Evolutionary conservation across 2,888 invertebrate species (phyloP), one percentile per base, ranked within the genome.

Genomic region (Alitta virens): DNA sequence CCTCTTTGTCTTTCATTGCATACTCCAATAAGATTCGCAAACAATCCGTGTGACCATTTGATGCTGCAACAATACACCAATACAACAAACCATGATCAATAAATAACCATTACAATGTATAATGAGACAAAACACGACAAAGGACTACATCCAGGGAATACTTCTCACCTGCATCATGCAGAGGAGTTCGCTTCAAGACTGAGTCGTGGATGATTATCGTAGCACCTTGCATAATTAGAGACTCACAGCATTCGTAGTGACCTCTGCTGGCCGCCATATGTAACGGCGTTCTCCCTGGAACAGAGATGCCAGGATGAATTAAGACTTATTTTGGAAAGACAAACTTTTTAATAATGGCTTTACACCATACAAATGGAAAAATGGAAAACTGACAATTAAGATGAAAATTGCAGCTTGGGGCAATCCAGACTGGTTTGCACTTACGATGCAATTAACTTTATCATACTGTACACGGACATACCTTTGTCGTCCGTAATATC

Each of bases 211-310:
- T 82, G 57, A 83, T 81, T 16, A 87, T 85, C 58, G 83, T 84
- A 52, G 87, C 86, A 40, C 86, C 86, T 68, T 84, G 85, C 38
- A 84, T 77, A 55, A 88, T 74, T 57, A 88, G 76, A 58, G 85
- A 77, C 68, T 85, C 84, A 50, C 87, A 86, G 75, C 86, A 86
- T 52, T 85, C 83, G 2, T 83, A 79, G 71, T 87, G 86, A 3
- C 87, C 87, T 67, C 83, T 75, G 69, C 85, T 84, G 33, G 87
- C 85, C 0, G 87, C 87, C 51, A 87, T 71, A 70, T 88, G 85
- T 52, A 88, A 76, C 23, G 88, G 86, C 1, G 88, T 87, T 0
- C 85, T 54, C 26, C 70, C 68, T 69, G 59, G 14, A 27, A 40
- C 33, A 33, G 33, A n/a, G n/a, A n/a, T n/a, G n/a, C n/a, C n/a